Evolutionary conservation across 53 echinoderm and acorn worm species (phyloP).

Genomic region (Holothuria scabra): DNA sequence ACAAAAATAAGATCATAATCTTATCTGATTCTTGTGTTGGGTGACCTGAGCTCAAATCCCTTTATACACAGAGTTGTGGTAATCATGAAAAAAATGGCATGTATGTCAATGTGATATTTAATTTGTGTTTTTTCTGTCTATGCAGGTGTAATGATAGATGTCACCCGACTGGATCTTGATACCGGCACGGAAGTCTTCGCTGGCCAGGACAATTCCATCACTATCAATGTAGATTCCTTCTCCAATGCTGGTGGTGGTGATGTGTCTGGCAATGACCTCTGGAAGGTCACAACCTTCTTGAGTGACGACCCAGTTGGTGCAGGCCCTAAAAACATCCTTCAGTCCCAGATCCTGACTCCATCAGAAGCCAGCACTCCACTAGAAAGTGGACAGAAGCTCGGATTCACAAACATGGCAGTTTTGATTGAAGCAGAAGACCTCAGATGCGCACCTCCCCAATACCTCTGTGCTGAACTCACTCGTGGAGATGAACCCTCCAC

Average conservation of each 20-base stretch:
- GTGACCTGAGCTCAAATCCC: no score
- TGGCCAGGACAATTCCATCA: slow-evolving; percentile 53
- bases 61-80: no score
- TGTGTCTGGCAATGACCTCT: slow-evolving; percentile 68
- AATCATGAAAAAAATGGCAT: no score
- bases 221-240: slow-evolving; percentile 64
- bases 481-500: slow-evolving; percentile 48
- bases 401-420: slow-evolving; percentile 78
- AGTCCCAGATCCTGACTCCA: slow-evolving; percentile 68
- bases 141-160: slow-evolving; percentile 77
- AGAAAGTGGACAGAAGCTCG: slow-evolving; percentile 62
- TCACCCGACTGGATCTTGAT: slow-evolving; percentile 58
- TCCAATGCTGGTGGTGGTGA: slow-evolving; percentile 77
- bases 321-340: slow-evolving; percentile 57
- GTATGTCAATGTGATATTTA: no score
- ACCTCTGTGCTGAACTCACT: slow-evolving; percentile 68
- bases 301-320: slow-evolving; percentile 57
- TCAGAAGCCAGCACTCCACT: slow-evolving; percentile 63
- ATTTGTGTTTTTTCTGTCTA: neutral
- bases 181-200: slow-evolving; percentile 12
- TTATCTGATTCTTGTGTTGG: no score
- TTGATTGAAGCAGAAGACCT: slow-evolving; percentile 63
- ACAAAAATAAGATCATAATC: no score
- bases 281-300: slow-evolving; percentile 74
- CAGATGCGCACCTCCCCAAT: slow-evolving; percentile 65